These are phyloP conservation scores for Alouatta palliata DNA, from an alignment of 2,113 vertebrate species.

Conservation along the genomic window DNA sequence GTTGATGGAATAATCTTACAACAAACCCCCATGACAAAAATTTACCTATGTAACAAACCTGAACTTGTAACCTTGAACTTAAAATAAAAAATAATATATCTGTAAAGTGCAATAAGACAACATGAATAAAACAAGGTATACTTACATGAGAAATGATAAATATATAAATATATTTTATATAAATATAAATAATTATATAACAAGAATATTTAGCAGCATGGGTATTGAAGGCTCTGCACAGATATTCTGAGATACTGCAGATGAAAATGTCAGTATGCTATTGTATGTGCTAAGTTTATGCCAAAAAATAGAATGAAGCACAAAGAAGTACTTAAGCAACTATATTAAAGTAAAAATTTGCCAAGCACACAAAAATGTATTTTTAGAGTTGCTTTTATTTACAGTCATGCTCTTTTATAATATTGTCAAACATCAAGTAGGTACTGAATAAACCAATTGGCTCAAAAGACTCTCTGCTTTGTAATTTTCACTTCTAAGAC, in stretches of 20 bases:
- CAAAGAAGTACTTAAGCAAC: constrained; percentile 38
- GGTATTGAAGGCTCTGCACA: neutral
- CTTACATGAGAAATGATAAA: neutral
- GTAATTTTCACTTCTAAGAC: constrained; percentile 61
- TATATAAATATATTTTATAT: neutral
- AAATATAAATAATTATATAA: neutral
- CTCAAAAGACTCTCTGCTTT: constrained; percentile 3
- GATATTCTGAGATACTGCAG: neutral
- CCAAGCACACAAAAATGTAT: constrained; percentile 36
- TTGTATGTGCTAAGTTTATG: neutral
- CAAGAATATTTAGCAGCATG: neutral
- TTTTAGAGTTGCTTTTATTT: constrained; percentile 70
- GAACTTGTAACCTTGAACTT: too few relatives aligned
- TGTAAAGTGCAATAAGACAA: neutral
- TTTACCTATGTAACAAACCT: too few relatives aligned
- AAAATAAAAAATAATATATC: neutral
- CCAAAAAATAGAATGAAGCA: neutral
- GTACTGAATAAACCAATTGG: constrained; percentile 33
- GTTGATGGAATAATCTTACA: too few relatives aligned
- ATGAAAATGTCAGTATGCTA: constrained; percentile 36
- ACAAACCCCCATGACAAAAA: too few relatives aligned
- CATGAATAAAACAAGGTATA: neutral
- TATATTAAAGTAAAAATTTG: constrained; percentile 47
- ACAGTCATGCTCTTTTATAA: constrained; percentile 59
- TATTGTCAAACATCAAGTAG: constrained; percentile 56